Percentiles rank a stretch among this genome's conserved stretches.
These are phyloP conservation scores for Drosophila lacertosa DNA, from an alignment of 1,140 invertebrate genomes.

Conservation along the genomic window DNA sequence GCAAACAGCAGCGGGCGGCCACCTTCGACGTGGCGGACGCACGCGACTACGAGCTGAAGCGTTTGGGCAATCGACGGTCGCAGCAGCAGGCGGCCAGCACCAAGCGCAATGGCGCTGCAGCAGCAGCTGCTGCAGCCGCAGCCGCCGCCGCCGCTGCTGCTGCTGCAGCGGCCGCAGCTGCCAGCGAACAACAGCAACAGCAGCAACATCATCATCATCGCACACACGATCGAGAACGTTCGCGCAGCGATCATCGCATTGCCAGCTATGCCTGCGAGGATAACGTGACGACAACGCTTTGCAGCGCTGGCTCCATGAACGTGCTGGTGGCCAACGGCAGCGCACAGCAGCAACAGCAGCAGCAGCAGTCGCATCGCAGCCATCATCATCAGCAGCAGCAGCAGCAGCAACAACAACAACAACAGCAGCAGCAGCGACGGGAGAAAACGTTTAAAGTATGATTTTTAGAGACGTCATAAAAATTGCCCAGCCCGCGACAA, in stretches of 20 bases:
- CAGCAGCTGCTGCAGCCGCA: conserved; percentile 1
- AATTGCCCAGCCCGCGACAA: conserved; percentile 80
- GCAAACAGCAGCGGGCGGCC: conserved; percentile 71
- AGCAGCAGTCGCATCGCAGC: conserved; percentile 42
- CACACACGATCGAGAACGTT: conserved; percentile 72
- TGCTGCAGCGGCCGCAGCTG: conserved; percentile 8
- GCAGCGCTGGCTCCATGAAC: conserved; percentile 70
- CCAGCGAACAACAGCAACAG: conserved; percentile 17
- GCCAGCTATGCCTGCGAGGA: conserved; percentile 76
- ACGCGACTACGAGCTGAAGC: conserved; percentile 77
- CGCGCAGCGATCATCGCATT: conserved; percentile 79
- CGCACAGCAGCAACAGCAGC: conserved; percentile 26
- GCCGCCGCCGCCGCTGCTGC: conserved; percentile 6
- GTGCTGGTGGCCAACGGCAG: conserved; percentile 47
- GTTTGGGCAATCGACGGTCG: conserved; percentile 72
- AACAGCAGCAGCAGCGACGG: conserved; percentile 77
- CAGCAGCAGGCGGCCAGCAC: conserved; percentile 72
- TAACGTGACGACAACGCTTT: conserved; percentile 34
- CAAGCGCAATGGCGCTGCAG: conserved; percentile 53
- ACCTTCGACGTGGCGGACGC: conserved; percentile 79
- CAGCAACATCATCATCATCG: conserved; percentile 65
- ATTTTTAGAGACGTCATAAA: conserved; percentile 85
- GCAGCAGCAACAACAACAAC: conserved; percentile 61
- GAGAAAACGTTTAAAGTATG: conserved; percentile 84
- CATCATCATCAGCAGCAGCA: conserved; percentile 52